A percentile compares a stretch with the other conserved stretches of the same genome.
These are phyloP conservation scores for Hypselothyrea guttata DNA, from an alignment of 2,888 invertebrate species.

Conservation along the genomic window DNA sequence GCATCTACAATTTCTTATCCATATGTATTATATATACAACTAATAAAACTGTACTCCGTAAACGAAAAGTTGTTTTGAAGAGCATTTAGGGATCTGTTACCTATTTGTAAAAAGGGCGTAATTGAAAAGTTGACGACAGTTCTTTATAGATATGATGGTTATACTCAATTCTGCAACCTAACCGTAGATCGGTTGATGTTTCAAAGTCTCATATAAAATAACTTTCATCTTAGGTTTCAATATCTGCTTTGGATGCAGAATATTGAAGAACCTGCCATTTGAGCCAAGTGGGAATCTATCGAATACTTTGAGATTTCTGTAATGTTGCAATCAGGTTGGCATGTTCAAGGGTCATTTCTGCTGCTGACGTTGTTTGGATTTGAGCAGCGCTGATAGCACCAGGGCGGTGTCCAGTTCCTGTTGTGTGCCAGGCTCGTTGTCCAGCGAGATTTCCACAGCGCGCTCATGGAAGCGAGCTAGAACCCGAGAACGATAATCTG, in stretches of 20 bases:
- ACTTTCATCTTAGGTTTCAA: too few relatives aligned
- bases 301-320: conserved; percentile 15
- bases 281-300: not conserved
- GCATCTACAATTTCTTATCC: too few relatives aligned
- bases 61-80: too few relatives aligned
- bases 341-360: conserved; percentile 48
- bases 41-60: not conserved
- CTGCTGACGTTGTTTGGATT: conserved; percentile 71
- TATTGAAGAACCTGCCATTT: too few relatives aligned
- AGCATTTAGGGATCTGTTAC: too few relatives aligned
- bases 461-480: conserved; percentile 93
- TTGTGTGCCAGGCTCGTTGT: conserved; percentile 93
- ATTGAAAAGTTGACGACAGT: too few relatives aligned
- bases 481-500: conserved; percentile 95
- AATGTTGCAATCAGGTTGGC: conserved; percentile 11
- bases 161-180: not conserved
- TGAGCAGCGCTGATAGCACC: conserved; percentile 92
- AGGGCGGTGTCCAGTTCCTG: conserved; percentile 96
- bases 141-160: too few relatives aligned
- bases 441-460: conserved; percentile 92
- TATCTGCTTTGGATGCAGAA: too few relatives aligned
- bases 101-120: too few relatives aligned
- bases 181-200: too few relatives aligned
- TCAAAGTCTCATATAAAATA: too few relatives aligned
- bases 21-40: too few relatives aligned